Conservation (phyloP, 2,113 vertebrate species). For the Aythya baeri region DNA sequence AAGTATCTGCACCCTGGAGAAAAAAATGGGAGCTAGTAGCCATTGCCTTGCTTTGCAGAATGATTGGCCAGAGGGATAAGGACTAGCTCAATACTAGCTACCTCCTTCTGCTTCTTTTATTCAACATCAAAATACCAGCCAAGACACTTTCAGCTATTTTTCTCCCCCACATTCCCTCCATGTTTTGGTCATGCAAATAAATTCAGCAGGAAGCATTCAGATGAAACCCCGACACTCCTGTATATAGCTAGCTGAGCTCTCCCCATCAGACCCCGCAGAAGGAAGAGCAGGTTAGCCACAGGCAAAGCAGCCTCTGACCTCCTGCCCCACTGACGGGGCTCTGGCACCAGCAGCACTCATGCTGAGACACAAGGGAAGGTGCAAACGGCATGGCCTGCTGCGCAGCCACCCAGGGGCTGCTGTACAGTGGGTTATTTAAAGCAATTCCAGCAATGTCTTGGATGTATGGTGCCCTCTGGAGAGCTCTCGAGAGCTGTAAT, state of each 20-base stretch:
- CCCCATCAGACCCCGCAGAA: background rate
- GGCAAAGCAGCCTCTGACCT: rapidly evolving
- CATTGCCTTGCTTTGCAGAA: background rate
- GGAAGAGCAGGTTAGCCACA: background rate
- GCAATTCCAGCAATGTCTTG: background rate
- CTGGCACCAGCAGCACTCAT: rapidly evolving
- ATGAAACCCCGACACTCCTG: background rate
- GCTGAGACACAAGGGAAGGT: rapidly evolving
- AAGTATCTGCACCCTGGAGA: background rate
- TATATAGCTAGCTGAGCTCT: background rate
- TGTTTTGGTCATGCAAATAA: background rate
- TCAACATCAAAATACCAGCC: background rate
- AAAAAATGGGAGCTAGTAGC: background rate
- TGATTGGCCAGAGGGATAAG: background rate
- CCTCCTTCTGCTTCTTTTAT: background rate
- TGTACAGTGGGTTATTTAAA: background rate
- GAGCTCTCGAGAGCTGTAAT: background rate
- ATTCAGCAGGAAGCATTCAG: background rate
- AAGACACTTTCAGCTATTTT: background rate
- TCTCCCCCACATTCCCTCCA: background rate
- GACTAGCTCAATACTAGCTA: background rate
- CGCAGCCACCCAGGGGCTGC: background rate
- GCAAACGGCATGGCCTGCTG: rapidly evolving
- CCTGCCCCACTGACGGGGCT: rapidly evolving
- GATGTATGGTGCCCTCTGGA: background rate